Conservation (phyloP, 2,888 invertebrate species). For the Clusia tigrina region DNA sequence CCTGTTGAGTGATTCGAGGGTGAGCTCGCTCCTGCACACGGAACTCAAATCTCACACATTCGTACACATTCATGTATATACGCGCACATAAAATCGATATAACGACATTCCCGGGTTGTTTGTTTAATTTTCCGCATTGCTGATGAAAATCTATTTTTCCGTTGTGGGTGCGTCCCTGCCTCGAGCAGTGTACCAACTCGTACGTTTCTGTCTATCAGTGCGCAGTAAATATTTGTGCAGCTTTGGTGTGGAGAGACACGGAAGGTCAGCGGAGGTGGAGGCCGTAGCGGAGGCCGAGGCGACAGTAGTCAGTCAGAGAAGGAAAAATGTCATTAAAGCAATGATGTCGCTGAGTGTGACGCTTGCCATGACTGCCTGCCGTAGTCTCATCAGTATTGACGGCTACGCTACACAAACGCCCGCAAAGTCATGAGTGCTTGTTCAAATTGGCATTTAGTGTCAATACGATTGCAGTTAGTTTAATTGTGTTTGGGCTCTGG, state of each 20-base stretch:
- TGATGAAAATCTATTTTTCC: slow-evolving; percentile 55
- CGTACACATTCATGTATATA: too few relatives aligned
- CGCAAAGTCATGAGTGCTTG: slow-evolving; percentile 46
- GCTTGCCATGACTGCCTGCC: slow-evolving; percentile 24
- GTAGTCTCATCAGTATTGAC: slow-evolving; percentile 16
- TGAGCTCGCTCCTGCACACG: not conserved
- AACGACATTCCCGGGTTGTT: slow-evolving; percentile 44
- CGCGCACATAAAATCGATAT: slow-evolving; percentile 49
- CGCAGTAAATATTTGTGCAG: slow-evolving; percentile 36
- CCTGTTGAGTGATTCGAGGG: not conserved
- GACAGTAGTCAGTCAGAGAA: slow-evolving; percentile 20
- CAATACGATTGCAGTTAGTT: slow-evolving; percentile 58
- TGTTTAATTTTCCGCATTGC: slow-evolving; percentile 53
- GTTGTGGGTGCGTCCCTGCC: not conserved
- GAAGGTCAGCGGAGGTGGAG: slow-evolving; percentile 38
- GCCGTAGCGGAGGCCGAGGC: slow-evolving; percentile 23
- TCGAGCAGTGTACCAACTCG: not conserved
- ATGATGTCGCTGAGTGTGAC: slow-evolving; percentile 29
- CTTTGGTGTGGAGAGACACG: slow-evolving; percentile 39
- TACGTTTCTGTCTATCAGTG: slow-evolving; percentile 28
- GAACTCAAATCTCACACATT: not conserved
- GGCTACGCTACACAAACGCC: not conserved
- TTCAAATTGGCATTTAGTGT: slow-evolving; percentile 59
- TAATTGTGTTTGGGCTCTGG: slow-evolving; percentile 56
- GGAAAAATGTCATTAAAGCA: slow-evolving; percentile 21